Evolutionary conservation across 2,888 invertebrate genomes (phyloP), one percentile per base, ranked within the genome.

Genomic region (Rotaria socialis): DNA sequence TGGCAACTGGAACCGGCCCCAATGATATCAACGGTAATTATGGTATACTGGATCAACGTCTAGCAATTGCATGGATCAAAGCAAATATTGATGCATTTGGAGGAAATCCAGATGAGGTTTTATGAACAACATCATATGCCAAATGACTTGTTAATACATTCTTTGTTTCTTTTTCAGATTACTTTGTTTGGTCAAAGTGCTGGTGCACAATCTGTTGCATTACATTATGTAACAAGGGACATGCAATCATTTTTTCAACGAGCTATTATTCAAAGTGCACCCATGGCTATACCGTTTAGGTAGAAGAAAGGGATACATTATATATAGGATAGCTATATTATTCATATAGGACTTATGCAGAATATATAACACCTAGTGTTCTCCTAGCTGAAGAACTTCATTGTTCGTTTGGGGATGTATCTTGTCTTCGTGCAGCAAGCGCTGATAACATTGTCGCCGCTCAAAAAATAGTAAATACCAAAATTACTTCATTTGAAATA

Each of bases 401-500:
- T n/a, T 85, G 85, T 27, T 0, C 16, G 11, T 4, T 27, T 11
- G 4, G 3, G 11, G 27, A 85, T 85, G 11, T 85, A 7, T 2
- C 24, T 22, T 85, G 85, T 7, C 43, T 85, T 41, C 50, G 58
- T 5, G 0, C 56, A 11, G 24, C 22, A 10, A n/a, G 55, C 11
- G 41, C 5, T 0, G 88, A 89, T 27, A 88, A 89, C 22, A 88
- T 90, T 16, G 89, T 88, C 22, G 84, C 87, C 35, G 90, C 89
- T 7, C 89, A 89, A 86, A 85, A 87, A 5, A 85, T 86, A 67
- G 87, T 88, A 0, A 86, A 88, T 52, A 60, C 74, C 6, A 88
- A 88, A 41, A 87, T 89, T 19, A 88, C 89, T 14, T 90, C 90
- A n/a, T 75, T 89, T 8, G 89, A 89, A 80, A 85, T 89, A 24